Percentiles rank a stretch among this genome's conserved stretches.
Conservation (phyloP, 2,888 invertebrate genomes). For the Phymatocera aterrima region DNA sequence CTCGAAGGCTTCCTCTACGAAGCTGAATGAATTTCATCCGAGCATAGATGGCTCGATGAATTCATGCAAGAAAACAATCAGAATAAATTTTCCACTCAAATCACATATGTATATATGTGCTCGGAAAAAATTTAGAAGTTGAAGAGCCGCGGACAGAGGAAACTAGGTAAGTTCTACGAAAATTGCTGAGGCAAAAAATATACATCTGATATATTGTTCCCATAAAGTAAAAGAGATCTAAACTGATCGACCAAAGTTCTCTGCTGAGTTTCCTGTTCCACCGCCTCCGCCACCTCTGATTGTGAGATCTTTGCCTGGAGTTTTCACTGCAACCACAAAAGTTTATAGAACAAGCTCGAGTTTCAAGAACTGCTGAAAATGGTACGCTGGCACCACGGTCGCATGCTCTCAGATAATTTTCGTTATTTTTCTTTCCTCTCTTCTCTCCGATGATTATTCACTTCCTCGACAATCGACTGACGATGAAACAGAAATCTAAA, state of each 20-base stretch:
- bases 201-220: neutral
- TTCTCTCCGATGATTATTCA: too few species aligned
- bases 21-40: too few species aligned
- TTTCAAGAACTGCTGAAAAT: neutral
- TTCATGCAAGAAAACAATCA: neutral
- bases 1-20: too few species aligned
- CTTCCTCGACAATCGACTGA: neutral
- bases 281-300: neutral
- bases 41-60: too few species aligned
- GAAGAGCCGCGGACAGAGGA: neutral
- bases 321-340: neutral
- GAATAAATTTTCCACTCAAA: neutral
- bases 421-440: too few species aligned
- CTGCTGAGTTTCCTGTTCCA: neutral
- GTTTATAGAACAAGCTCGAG: neutral
- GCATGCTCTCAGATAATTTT: neutral
- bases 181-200: neutral
- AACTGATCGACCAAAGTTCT: conserved; percentile 6
- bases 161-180: neutral
- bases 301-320: neutral
- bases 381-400: neutral
- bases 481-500: neutral
- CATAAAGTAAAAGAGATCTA: neutral
- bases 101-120: neutral
- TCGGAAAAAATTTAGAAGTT: neutral